Percentiles rank a stretch among this genome's conserved stretches.
These are phyloP conservation scores for Busseola fusca DNA, from an alignment of 2,888 invertebrate species.

Conservation along the genomic window DNA sequence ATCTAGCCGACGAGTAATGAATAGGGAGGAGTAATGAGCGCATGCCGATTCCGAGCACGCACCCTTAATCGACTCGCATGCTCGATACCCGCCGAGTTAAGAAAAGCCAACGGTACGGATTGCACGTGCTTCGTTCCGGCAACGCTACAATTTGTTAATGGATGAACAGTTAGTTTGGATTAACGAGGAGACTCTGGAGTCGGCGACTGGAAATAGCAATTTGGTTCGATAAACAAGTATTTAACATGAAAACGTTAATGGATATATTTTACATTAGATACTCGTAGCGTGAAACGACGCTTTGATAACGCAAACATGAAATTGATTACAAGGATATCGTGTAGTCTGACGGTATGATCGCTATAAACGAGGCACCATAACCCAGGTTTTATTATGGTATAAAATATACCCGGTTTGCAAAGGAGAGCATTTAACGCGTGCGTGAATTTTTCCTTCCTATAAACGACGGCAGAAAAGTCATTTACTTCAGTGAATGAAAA, in stretches of 20 bases:
- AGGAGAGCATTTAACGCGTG: constrained; percentile 6
- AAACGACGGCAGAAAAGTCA: constrained; percentile 7
- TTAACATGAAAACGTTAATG: constrained; percentile 65
- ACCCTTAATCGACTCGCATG: constrained; percentile 78
- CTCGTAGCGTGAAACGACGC: constrained; percentile 37
- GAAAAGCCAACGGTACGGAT: constrained; percentile 68
- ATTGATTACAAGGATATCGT: constrained; percentile 49
- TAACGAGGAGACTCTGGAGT: constrained; percentile 69
- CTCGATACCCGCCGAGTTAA: constrained; percentile 56
- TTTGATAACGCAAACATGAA: constrained; percentile 52
- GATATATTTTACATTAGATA: constrained; percentile 50
- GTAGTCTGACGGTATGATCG: constrained; percentile 35
- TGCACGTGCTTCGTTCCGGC: constrained; percentile 72
- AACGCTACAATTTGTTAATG: constrained; percentile 69
- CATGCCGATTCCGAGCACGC: constrained; percentile 85
- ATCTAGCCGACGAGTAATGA: constrained; percentile 83
- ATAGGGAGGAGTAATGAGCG: constrained; percentile 84
- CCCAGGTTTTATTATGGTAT: constrained; percentile 40
- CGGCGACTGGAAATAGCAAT: constrained; percentile 67
- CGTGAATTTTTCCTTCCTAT: constrained; percentile 1
- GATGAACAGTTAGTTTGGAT: constrained; percentile 74
- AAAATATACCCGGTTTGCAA: constrained; percentile 24
- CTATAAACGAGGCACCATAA: constrained; percentile 41
- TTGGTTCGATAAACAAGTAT: constrained; percentile 68
- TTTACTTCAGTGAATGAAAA: constrained; percentile 21